These are phyloP conservation scores for Trichoplusia ni DNA, from an alignment of 1,140 invertebrate species.

Conservation along the genomic window DNA sequence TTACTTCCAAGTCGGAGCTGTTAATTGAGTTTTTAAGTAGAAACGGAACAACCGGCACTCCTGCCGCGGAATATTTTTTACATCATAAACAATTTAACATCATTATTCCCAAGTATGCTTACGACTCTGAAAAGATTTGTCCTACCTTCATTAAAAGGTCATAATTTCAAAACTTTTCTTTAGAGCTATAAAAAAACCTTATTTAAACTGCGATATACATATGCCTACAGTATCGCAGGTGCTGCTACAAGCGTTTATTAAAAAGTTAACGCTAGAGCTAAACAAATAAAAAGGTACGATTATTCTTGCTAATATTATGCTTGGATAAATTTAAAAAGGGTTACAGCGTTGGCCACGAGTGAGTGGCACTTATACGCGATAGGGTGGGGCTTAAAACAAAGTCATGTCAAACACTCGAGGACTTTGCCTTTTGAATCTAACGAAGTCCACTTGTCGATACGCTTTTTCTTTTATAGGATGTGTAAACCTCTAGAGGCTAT, in stretches of 20 bases:
- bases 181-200: background rate
- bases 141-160: too few relatives aligned
- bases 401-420: slow-evolving; percentile 6
- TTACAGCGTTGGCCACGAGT: background rate
- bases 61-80: too few relatives aligned
- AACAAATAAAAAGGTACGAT: background rate
- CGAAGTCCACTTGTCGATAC: slow-evolving; percentile 4
- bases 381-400: slow-evolving; percentile 16
- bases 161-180: too few relatives aligned
- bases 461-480: background rate
- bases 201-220: background rate
- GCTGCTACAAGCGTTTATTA: background rate
- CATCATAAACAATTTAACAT: too few relatives aligned
- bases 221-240: slow-evolving; percentile 4
- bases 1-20: too few relatives aligned
- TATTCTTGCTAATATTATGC: slow-evolving; percentile 18
- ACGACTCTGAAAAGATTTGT: too few relatives aligned
- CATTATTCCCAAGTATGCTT: too few relatives aligned
- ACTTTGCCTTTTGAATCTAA: slow-evolving; percentile 14
- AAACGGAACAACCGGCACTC: too few relatives aligned
- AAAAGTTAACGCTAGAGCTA: background rate
- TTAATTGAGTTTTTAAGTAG: too few relatives aligned
- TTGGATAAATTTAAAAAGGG: slow-evolving; percentile 14
- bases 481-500: background rate
- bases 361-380: slow-evolving; percentile 6